A percentile compares a stretch with the other conserved stretches of the same genome.
Conservation (phyloP, 2,797 vertebrate genomes). For the Mormyrus hasselquistii region DNA sequence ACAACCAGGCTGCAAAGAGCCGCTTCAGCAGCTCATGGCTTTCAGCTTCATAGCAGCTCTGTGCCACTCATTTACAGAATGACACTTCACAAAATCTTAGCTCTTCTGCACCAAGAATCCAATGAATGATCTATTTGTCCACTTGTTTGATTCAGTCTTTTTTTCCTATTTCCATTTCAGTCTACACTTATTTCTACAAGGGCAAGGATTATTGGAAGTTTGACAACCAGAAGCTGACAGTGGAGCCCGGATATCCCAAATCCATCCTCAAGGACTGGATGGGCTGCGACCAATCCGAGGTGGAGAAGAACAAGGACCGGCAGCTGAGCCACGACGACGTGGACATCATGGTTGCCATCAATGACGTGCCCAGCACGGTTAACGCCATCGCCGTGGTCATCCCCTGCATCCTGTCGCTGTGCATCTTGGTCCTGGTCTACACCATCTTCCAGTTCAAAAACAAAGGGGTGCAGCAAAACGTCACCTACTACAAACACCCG, state of each 20-base stretch:
- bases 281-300: slow-evolving; percentile 90
- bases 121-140: neutral
- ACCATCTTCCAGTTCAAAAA: slow-evolving; percentile 98
- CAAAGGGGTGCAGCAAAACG: slow-evolving; percentile 88
- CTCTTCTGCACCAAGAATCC: neutral
- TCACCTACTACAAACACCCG: slow-evolving; percentile 92
- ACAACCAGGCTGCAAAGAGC: neutral
- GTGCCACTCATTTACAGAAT: slow-evolving; percentile 27
- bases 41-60: slow-evolving; percentile 13
- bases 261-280: slow-evolving; percentile 96
- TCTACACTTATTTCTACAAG: slow-evolving; percentile 98
- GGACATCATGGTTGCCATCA: slow-evolving; percentile 96
- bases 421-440: slow-evolving; percentile 94
- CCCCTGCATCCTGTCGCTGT: slow-evolving; percentile 91
- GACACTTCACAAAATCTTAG: neutral
- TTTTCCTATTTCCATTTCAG: slow-evolving; percentile 47
- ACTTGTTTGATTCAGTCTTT: neutral
- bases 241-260: slow-evolving; percentile 90
- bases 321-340: slow-evolving; percentile 83
- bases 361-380: slow-evolving; percentile 84
- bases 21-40: slow-evolving; percentile 13
- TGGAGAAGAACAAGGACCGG: slow-evolving; percentile 82
- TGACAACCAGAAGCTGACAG: slow-evolving; percentile 91
- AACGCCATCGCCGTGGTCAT: slow-evolving; percentile 96
- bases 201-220: slow-evolving; percentile 98